These are phyloP conservation scores for Xenotilapia caudafasciata DNA, from an alignment of 2,113 vertebrate species.

Conservation along the genomic window DNA sequence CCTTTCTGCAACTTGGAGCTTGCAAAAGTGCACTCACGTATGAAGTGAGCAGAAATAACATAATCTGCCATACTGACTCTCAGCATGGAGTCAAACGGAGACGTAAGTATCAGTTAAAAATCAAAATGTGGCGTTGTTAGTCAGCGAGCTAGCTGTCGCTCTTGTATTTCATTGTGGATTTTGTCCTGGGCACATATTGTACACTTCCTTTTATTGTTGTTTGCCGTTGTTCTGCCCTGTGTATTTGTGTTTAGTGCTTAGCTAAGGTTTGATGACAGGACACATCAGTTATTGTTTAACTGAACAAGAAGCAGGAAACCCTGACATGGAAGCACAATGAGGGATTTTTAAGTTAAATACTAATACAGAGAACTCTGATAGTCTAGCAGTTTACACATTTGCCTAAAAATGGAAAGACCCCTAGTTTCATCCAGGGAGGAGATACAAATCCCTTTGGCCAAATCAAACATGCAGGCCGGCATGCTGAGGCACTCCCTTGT, in stretches of 20 bases:
- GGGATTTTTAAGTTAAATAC: background rate
- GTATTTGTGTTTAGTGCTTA: background rate
- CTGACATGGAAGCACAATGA: background rate
- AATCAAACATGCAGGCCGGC: background rate
- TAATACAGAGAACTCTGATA: accelerated
- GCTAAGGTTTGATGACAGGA: background rate
- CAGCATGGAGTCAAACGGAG: accelerated
- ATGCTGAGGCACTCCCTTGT: background rate
- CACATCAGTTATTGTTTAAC: background rate
- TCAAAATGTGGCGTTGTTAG: background rate
- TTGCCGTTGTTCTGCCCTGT: background rate
- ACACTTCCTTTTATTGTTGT: background rate
- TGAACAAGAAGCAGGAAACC: background rate
- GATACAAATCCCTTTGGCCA: background rate
- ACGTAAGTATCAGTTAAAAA: background rate
- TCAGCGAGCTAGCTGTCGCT: background rate
- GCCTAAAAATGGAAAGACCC: background rate
- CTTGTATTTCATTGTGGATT: background rate
- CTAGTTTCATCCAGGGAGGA: background rate
- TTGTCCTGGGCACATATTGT: background rate
- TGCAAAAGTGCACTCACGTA: background rate
- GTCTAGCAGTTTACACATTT: background rate
- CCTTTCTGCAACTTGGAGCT: background rate
- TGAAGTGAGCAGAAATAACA: background rate
- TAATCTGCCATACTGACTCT: background rate